phyloP scores from a whole-genome alignment of 1,140 invertebrate genomes.

The Aplysia californica region DNA sequence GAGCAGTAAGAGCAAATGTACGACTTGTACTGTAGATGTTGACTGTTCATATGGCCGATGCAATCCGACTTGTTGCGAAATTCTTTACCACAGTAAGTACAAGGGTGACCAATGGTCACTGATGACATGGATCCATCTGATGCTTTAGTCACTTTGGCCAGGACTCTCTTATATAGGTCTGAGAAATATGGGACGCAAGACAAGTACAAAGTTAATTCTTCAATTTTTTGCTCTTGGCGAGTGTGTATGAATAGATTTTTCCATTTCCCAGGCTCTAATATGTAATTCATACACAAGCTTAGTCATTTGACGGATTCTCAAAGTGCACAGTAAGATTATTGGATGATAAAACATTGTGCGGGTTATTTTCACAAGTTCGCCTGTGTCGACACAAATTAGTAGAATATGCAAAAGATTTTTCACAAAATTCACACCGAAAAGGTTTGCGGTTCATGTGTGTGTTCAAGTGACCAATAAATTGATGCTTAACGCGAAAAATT shows the following conservation, averaged over 20 bases:
- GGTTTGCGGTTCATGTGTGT: constrained; percentile 33
- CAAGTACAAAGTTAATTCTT: too few species aligned
- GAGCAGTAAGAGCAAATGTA: constrained; percentile 21
- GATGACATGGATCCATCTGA: too few species aligned
- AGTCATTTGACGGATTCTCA: background rate
- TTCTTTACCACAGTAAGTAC: constrained; percentile 23
- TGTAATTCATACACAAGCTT: too few species aligned
- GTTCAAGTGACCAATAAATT: constrained; percentile 35
- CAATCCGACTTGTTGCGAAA: constrained; percentile 29
- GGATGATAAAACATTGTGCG: constrained; percentile 14
- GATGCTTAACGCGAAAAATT: constrained; percentile 32
- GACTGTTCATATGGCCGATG: constrained; percentile 30
- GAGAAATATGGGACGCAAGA: too few species aligned
- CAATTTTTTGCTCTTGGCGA: too few species aligned
- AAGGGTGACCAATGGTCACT: background rate
- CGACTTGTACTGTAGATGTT: constrained; percentile 21
- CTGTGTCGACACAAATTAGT: constrained; percentile 34
- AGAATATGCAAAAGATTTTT: constrained; percentile 35
- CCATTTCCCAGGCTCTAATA: too few species aligned
- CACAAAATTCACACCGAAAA: constrained; percentile 34
- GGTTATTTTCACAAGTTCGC: constrained; percentile 30
- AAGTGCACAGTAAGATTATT: background rate
- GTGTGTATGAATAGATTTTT: too few species aligned
- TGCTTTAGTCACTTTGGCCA: too few species aligned
- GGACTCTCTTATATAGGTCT: too few species aligned